Evolutionary conservation across 2,888 invertebrate genomes (phyloP), one percentile per base, ranked within the genome.

Genomic region (Drosophila borealis): DNA sequence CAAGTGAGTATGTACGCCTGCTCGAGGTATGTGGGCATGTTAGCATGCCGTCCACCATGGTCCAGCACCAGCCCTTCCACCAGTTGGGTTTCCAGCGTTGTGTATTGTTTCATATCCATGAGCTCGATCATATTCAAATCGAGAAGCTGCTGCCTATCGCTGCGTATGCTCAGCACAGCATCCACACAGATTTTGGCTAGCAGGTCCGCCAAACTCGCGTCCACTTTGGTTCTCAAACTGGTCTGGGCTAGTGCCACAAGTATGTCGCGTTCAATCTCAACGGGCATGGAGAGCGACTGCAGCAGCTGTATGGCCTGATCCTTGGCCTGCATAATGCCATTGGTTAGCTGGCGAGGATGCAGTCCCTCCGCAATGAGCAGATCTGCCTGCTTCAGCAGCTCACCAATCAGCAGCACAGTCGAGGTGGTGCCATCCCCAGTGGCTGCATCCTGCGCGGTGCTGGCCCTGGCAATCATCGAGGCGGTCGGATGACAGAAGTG

Each of bases 401-500:
- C 99, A 55, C 99, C 99, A 90, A 99, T 99, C 4, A 99, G 94
- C 3, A 99, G 94, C 14, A 99, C 99, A 6, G 98, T 99, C 25
- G 98, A 99, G 0, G 99, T 99, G 17, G 99, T 99, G 14, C 99
- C 99, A 93, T 99, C 99, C 0, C 99, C 99, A 41, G 98, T 99
- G 88, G 97, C 96, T 89, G 99, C 99, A 92, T 99, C 99, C 93
- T 99, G 99, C 4, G 99, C 99, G 0, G 99, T 99, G 17, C 98
- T 98, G 0, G 98, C 99, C 60, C 98, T 95, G 0, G 99, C 99
- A 85, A 99, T 99, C 84, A 99, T 94, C 0, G 98, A 98, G 0
- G 99, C 99, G 0, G 99, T 99, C 0, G 99, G 99, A 92, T 99
- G 98, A 93, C 99, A 98, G 89, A 99, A 99, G 94, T 99, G 98